Conservation (phyloP, 2,888 invertebrate genomes). For the Sepioteuthis lessoniana region DNA sequence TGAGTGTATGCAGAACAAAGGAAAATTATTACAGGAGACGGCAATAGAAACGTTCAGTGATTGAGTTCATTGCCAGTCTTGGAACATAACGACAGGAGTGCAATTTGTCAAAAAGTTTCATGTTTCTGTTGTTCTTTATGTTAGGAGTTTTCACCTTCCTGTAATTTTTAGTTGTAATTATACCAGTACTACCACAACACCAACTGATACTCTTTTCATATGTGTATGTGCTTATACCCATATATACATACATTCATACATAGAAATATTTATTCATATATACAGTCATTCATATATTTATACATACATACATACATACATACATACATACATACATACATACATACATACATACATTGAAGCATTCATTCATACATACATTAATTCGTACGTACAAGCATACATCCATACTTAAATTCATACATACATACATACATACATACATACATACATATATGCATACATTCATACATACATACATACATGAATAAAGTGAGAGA, state of each 20-base stretch:
- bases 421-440: neutral
- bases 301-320: too few relatives aligned
- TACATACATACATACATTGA: too few relatives aligned
- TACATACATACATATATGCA: too few relatives aligned
- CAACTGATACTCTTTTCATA: neutral
- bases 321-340: too few relatives aligned
- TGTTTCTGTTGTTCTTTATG: neutral
- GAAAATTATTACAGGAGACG: neutral
- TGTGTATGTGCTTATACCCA: neutral
- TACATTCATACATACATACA: too few relatives aligned
- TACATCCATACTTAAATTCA: too few relatives aligned
- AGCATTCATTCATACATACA: too few relatives aligned
- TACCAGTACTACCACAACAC: neutral
- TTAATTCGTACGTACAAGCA: too few relatives aligned
- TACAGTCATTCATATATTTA: too few relatives aligned
- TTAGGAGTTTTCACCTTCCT: neutral
- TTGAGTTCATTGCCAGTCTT: neutral
- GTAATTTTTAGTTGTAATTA: neutral
- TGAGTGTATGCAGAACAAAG: neutral
- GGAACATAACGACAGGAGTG: neutral
- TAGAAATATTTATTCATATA: too few relatives aligned
- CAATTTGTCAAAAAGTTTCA: neutral
- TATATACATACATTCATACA: neutral
- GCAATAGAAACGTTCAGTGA: neutral
- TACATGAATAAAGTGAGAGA: too few relatives aligned